phyloP scores from a whole-genome alignment of 1,140 invertebrate genomes.

The Aethina tumida region DNA sequence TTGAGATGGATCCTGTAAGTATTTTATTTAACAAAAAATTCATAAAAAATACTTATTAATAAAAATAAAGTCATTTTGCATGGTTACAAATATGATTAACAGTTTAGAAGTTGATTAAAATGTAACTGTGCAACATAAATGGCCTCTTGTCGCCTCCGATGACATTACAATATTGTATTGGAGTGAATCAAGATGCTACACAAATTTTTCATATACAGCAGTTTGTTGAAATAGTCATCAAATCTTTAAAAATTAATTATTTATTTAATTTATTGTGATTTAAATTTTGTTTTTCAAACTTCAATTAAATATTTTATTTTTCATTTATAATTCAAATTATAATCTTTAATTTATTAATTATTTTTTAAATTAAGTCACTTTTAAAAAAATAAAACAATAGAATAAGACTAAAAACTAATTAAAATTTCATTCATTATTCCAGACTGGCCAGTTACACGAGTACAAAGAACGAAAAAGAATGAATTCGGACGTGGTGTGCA shows the following conservation, averaged over 20 bases:
- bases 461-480: constrained; percentile 96
- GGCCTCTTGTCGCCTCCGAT: constrained; percentile 29
- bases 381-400: too few species aligned
- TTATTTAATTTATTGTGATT: too few species aligned
- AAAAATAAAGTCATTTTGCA: constrained; percentile 6
- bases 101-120: constrained; percentile 5
- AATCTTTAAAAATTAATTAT: background rate
- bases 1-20: constrained; percentile 98
- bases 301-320: too few species aligned
- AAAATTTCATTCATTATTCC: constrained; percentile 18
- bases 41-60: background rate
- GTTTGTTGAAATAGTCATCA: background rate
- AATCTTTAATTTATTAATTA: too few species aligned
- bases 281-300: too few species aligned
- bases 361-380: too few species aligned
- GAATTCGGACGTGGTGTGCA: constrained; percentile 94
- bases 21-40: constrained; percentile 5
- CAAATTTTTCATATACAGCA: constrained; percentile 1
- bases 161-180: constrained; percentile 19
- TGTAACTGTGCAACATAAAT: constrained; percentile 22
- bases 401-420: background rate
- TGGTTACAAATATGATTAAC: constrained; percentile 5
- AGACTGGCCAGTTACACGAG: constrained; percentile 97
- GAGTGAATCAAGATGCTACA: constrained; percentile 29
- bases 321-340: too few species aligned